Evolutionary conservation across 1,140 invertebrate species (phyloP), one percentile per base, ranked within the genome.

Genomic region (Harpegnathos saltator): DNA sequence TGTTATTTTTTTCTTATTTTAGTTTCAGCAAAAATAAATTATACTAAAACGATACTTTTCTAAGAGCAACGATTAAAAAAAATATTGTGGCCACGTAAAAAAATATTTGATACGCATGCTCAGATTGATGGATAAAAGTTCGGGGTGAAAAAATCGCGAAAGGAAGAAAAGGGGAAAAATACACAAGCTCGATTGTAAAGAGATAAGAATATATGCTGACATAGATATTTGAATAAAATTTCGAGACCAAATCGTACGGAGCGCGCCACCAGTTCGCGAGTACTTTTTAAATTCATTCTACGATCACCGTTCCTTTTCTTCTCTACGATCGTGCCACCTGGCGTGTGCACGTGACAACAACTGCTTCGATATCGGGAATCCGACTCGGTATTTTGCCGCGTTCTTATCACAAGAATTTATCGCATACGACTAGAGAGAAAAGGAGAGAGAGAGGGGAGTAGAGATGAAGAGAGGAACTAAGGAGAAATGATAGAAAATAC

Each of bases 261-360:
- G 26, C 56, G 68, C 54, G 14, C 52, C 77, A 61, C 38, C 68
- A 52, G 68, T 68, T 65, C 22, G 68, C 65, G 38, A 84, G 68
- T 80, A 63, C 52, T 82, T 82, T 83, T 73, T 66, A 73, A 84
- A 73, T 84, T 63, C 61, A 69, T 73, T 82, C 83, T 72, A 84
- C 61, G 68, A 82, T 29, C 29, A 26, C n/a, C 58, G 38, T 81
- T 72, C 26, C 78, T 81, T 65, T 26, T 50, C n/a, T 44, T 54
- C 48, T 50, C 75, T 80, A 65, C n/a, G 65, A 38, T 62, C 50
- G 33, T 54, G 44, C 26, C 83, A 84, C 38, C 83, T 73, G 78
- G 68, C 44, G 59, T 50, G 65, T 19, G 68, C 29, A 50, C 61
- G 68, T 59, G 68, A 84, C 52, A 54, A 63, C 29, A 81, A 81